These are phyloP conservation scores for Amblyraja radiata DNA, from an alignment of 2,797 vertebrate genomes.

Conservation along the genomic window DNA sequence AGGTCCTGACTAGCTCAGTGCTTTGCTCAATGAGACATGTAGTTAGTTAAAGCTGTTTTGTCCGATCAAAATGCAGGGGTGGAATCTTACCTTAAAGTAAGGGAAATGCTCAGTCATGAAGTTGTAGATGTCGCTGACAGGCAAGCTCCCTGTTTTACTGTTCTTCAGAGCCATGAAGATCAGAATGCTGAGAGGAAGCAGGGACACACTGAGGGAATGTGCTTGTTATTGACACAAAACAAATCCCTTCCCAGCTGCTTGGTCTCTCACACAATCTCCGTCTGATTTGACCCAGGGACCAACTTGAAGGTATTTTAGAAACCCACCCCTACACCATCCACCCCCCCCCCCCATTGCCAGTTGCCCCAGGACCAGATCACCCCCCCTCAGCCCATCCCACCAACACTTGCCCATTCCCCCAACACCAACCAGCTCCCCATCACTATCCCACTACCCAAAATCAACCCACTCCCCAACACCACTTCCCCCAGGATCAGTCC, in stretches of 20 bases:
- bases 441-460: too few species aligned
- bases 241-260: not conserved
- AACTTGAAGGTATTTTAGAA: not conserved
- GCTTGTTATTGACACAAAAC: not conserved
- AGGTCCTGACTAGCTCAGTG: too few species aligned
- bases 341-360: too few species aligned
- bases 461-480: too few species aligned
- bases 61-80: not conserved
- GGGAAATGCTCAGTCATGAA: slow-evolving; percentile 98
- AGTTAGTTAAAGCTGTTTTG: not conserved
- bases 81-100: slow-evolving; percentile 82
- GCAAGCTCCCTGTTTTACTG: slow-evolving; percentile 89
- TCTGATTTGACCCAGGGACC: not conserved
- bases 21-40: not conserved
- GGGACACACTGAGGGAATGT: not conserved
- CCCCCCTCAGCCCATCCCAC: too few species aligned
- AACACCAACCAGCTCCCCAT: too few species aligned
- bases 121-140: slow-evolving; percentile 98
- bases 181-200: slow-evolving; percentile 70
- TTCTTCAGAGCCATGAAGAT: slow-evolving; percentile 98
- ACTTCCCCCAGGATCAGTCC: too few species aligned
- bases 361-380: too few species aligned
- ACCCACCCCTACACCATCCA: too few species aligned
- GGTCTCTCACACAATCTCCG: not conserved
- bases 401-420: too few species aligned